Conservation (phyloP, 2,888 invertebrate species). For the Darwinula stevensoni region DNA sequence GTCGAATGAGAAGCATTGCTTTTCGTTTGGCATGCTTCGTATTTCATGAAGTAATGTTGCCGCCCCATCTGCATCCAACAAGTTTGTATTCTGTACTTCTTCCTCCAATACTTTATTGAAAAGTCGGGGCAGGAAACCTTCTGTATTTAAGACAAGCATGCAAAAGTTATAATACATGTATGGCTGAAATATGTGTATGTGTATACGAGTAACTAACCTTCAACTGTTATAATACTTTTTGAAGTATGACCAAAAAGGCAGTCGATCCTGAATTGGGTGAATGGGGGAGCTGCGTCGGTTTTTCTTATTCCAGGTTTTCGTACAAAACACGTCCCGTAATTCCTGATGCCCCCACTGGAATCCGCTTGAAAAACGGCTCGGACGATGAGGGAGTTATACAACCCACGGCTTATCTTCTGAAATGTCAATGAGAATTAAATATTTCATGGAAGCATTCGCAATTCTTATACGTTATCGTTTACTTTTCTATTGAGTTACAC, state of each 20-base stretch:
- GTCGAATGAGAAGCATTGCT: constrained; percentile 2
- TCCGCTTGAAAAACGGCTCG: constrained; percentile 2
- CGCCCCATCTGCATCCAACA: constrained; percentile 2
- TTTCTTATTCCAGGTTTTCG: constrained; percentile 2
- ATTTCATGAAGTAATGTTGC: constrained; percentile 2
- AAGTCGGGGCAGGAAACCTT: constrained; percentile 2
- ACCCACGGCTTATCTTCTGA: constrained; percentile 1
- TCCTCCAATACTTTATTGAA: constrained; percentile 2
- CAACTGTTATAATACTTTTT: constrained; percentile 2
- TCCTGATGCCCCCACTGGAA: constrained; percentile 2
- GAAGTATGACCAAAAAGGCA: constrained; percentile 2
- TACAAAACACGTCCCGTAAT: constrained; percentile 2
- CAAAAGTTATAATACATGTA: constrained; percentile 2
- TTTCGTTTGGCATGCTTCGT: constrained; percentile 2
- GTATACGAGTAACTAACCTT: constrained; percentile 2
- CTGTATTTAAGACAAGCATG: constrained; percentile 2
- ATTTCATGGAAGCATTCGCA: constrained; percentile 2
- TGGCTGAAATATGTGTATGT: constrained; percentile 2
- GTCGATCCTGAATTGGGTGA: constrained; percentile 2
- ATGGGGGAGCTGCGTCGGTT: constrained; percentile 2
- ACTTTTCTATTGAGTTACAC: constrained; percentile 2
- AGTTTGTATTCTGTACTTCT: constrained; percentile 2
- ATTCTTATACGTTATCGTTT: constrained; percentile 2
- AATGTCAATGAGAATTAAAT: constrained; percentile 2
- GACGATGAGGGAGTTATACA: constrained; percentile 2